phyloP scores from a whole-genome alignment of 2,797 vertebrate genomes.

The Champsocephalus esox region DNA sequence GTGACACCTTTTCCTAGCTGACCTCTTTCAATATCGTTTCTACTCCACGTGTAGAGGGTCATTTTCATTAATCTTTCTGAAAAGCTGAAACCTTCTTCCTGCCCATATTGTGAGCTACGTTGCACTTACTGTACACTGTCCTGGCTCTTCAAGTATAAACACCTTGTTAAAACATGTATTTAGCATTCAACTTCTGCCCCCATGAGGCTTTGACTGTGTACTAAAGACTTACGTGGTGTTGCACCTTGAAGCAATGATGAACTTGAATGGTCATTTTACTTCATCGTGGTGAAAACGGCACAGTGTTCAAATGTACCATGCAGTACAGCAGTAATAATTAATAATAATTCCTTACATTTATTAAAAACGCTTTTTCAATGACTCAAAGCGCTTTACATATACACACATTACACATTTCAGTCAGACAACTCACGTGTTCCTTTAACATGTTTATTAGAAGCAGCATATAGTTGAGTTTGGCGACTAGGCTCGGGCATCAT shows the following conservation, averaged over 20 bases:
- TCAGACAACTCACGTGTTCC: too few species aligned
- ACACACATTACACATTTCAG: too few species aligned
- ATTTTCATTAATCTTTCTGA: background rate
- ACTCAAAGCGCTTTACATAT: too few species aligned
- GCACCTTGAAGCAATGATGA: background rate
- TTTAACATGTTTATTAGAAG: too few species aligned
- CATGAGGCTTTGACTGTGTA: background rate
- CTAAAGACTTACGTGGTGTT: background rate
- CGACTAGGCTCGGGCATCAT: too few species aligned
- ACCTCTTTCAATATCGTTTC: background rate
- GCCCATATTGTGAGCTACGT: background rate
- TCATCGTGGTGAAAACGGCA: background rate
- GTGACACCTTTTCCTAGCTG: too few species aligned
- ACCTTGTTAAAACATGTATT: background rate
- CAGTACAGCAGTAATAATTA: background rate
- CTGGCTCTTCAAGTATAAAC: background rate
- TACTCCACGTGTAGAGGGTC: background rate
- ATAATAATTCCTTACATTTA: too few species aligned
- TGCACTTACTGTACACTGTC: background rate
- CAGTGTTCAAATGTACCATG: background rate
- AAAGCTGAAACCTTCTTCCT: background rate
- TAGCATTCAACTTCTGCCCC: background rate
- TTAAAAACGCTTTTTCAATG: too few species aligned
- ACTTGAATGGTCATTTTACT: background rate
- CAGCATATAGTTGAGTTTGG: too few species aligned